Base-by-base conservation (phyloP, 2,797 vertebrate genomes). In the Protonibea diacanthus region DNA sequence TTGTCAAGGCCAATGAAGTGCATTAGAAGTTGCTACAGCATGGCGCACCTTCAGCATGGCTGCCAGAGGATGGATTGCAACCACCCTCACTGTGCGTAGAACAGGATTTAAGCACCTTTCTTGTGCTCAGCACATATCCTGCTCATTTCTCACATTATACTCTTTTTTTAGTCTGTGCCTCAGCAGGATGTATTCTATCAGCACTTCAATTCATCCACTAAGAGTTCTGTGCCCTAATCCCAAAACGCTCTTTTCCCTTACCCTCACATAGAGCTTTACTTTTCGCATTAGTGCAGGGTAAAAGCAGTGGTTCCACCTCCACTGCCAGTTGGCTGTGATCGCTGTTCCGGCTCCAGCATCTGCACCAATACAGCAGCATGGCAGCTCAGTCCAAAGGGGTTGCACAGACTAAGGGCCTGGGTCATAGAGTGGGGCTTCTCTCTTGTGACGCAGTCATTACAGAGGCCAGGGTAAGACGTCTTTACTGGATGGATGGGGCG, bases 401-500 rank as follows among this genome's bases (percentile, higher is more conserved):
- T 85, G 70, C 70, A 65, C 67, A 76, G 51, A 70, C 64, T 65
- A 62, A 66, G 56, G 62, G 62, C 74, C 71, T 58, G 72, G 83
- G 81, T 89, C 66, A 82, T 52, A 64, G 71, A 76, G 49, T 29
- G 76, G 78, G 73, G 75, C 73, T 88, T 67, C 85, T 84, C 47
- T 76, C 64, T 74, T 57, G 77, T 88, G 91, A 86, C 56, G 27
- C 69, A 83, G 67, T 61, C 78, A 74, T 88, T 77, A 72, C 82
- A 62, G 66, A 85, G 64, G 74, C 83, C 71, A 68, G 76, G 42
- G 70, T 82, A 82, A 85, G 82, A 76, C 67, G 57, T 64, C 75
- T 65, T 64, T 59, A 49, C 81, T 84, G 82, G 88, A 87, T 86
- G 76, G 82, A 87, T 86, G 64, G 78, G 71, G 80, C 76, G 61